A percentile compares a stretch with the other conserved stretches of the same genome.
These are phyloP conservation scores for Noctua comes DNA, from an alignment of 2,888 invertebrate genomes.

Conservation along the genomic window DNA sequence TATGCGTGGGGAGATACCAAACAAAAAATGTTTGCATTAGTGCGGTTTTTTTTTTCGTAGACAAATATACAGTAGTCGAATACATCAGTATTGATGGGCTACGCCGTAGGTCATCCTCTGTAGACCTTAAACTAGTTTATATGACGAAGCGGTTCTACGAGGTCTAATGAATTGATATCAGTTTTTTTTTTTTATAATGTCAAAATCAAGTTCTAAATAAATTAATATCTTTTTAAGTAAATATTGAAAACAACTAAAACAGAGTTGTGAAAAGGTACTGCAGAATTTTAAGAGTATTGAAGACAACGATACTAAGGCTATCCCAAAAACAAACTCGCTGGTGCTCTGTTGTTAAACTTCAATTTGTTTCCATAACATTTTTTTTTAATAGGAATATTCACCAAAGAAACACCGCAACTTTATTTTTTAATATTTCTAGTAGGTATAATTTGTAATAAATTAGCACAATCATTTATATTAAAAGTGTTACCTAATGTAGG, in stretches of 20 bases:
- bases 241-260: background rate
- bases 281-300: background rate
- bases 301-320: background rate
- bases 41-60: background rate
- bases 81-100: background rate
- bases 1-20: no score
- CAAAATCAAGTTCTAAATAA: background rate
- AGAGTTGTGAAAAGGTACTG: background rate
- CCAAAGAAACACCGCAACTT: background rate
- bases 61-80: no score
- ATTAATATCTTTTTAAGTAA: background rate
- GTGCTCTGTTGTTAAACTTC: background rate
- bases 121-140: background rate
- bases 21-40: no score
- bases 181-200: background rate
- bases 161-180: background rate
- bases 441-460: background rate
- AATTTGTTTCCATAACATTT: background rate
- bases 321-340: background rate
- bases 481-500: conserved; percentile 23
- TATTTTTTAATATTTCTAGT: background rate
- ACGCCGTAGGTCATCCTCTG: background rate
- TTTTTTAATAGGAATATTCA: background rate
- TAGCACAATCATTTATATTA: conserved; percentile 13
- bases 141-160: background rate